Evolutionary conservation across 2,888 invertebrate genomes (phyloP), one percentile per base, ranked within the genome.

Genomic region (Melipona beecheii): DNA sequence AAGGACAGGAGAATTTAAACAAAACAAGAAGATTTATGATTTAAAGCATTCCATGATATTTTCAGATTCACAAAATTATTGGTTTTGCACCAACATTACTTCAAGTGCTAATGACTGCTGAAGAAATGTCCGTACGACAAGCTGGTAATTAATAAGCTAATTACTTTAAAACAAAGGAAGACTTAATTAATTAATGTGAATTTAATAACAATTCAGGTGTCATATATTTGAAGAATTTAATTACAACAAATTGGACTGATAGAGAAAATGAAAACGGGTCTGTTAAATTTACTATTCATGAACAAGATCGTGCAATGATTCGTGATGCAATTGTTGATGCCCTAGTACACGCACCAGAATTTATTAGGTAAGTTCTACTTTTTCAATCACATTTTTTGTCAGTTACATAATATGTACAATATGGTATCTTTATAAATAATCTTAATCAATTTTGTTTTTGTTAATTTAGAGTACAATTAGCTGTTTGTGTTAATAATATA

Each of bases 311-410:
- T 90, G 97, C 97, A 19, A 97, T 98, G 96, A 97, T 99, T 89
- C 96, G 99, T 84, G 98, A 98, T 92, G 97, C 97, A 81, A 97
- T 99, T 91, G 98, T 99, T n/a, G 99, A 99, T 94, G 99, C 99
- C 66, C 97, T 99, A 77, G 97, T 99, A 5, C 98, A 97, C 94
- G 97, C 99, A 62, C 98, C 99, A 13, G 98, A 99, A 86, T 95
- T 98, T 79, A 97, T 99, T 89, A 96, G 93, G 94, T 89, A 89
- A 86, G 78, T 78, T 56, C 21, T 56, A 15, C n/a, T 15, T 31
- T 31, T 21, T 49, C 43, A 73, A 58, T 24, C 27, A 11, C 2
- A 52, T 58, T 24, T 56, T 54, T 15, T 43, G 36, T 65, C 6
- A 64, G n/a, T 31, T 70, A 6, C 69, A 54, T 19, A 5, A 4